A percentile compares a stretch with the other conserved stretches of the same genome.
phyloP scores from a whole-genome alignment of 2,888 invertebrate species.

The Romanomermis culicivorax region DNA sequence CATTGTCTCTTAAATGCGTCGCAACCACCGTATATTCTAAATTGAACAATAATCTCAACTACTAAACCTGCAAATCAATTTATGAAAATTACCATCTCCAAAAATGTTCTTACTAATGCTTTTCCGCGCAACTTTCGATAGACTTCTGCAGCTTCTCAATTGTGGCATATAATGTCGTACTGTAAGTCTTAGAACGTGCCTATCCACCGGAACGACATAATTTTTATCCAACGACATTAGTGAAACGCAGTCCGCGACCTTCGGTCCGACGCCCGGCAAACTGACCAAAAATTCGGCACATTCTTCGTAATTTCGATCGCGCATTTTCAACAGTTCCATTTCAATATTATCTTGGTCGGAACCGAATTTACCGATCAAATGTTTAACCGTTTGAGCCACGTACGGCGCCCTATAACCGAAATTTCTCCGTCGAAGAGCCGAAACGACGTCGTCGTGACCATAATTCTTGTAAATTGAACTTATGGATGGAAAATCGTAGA shows the following conservation, averaged over 20 bases:
- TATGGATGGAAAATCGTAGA: slow-evolving; percentile 60
- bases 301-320: slow-evolving; percentile 41
- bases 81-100: no score
- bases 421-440: slow-evolving; percentile 41
- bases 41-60: not conserved
- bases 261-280: slow-evolving; percentile 72
- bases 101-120: not conserved
- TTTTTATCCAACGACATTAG: slow-evolving; percentile 79
- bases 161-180: slow-evolving; percentile 15
- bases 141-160: slow-evolving; percentile 6
- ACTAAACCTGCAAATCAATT: no score
- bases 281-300: slow-evolving; percentile 51
- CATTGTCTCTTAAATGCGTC: no score
- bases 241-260: slow-evolving; percentile 93
- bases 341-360: slow-evolving; percentile 14
- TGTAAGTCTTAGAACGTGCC: slow-evolving; percentile 81
- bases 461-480: no score
- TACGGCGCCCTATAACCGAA: slow-evolving; percentile 57
- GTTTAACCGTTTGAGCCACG: slow-evolving; percentile 50
- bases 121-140: not conserved
- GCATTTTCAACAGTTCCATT: slow-evolving; percentile 49
- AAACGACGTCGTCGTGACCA: slow-evolving; percentile 47
- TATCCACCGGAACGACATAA: slow-evolving; percentile 76
- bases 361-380: slow-evolving; percentile 16
- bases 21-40: no score